These are phyloP conservation scores for Diplosoma virens DNA, from an alignment of 23 tunicate species.

Conservation along the genomic window DNA sequence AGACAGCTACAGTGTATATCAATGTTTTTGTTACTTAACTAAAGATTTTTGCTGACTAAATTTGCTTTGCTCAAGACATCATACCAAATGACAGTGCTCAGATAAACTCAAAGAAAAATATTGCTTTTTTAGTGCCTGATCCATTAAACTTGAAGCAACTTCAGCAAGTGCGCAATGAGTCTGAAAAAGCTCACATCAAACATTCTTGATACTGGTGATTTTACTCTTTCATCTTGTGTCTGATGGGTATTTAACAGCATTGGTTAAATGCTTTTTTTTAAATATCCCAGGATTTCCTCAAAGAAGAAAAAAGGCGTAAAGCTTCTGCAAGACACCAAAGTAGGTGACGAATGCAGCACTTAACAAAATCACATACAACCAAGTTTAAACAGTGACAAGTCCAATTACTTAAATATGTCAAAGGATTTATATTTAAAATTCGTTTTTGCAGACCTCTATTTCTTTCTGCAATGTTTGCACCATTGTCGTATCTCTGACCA, in stretches of 20 bases:
- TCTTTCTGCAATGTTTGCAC: neutral
- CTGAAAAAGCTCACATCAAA: neutral
- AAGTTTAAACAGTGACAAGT: neutral
- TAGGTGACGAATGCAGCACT: neutral
- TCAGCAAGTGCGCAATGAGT: neutral
- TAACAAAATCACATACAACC: neutral
- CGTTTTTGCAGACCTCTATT: slow-evolving; percentile 3
- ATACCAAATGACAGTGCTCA: neutral
- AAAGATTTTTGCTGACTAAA: neutral
- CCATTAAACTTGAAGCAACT: neutral
- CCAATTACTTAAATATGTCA: neutral
- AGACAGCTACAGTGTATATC: neutral
- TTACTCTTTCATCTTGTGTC: slow-evolving; percentile 6
- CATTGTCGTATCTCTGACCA: neutral
- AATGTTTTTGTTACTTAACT: neutral
- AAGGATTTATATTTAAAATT: slow-evolving; percentile 3
- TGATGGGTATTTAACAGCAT: neutral
- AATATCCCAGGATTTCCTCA: neutral
- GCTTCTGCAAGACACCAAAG: neutral
- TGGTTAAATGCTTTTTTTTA: neutral
- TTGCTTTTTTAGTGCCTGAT: neutral
- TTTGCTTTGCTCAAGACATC: neutral
- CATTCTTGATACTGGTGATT: neutral
- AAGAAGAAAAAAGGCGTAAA: neutral
- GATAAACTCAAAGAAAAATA: neutral